Conservation (phyloP, 2,113 vertebrate species). For the Osmerus eperlanus region DNA sequence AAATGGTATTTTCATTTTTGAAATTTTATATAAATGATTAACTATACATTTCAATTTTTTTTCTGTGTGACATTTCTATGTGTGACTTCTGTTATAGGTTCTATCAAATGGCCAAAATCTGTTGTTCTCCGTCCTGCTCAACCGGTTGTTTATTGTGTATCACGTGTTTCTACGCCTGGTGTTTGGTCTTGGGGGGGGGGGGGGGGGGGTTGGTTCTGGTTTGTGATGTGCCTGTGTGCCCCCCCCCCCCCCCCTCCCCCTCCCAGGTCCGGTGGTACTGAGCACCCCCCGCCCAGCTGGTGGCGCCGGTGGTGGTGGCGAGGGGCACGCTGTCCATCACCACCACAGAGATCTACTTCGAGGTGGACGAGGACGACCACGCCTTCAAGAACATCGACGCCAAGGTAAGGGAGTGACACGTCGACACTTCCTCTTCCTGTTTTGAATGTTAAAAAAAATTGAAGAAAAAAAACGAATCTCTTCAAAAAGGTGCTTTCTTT, state of each 20-base stretch:
- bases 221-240: not conserved
- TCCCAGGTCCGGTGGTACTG: conserved; percentile 93
- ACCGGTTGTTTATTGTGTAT: not conserved
- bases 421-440: not conserved
- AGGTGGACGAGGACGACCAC: conserved; percentile 94
- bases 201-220: no score
- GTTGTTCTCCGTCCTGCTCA: no score
- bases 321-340: conserved; percentile 97
- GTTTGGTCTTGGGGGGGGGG: not conserved
- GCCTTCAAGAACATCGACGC: conserved; percentile 90
- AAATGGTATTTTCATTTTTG: no score
- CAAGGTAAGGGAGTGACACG: conserved; percentile 76
- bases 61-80: no score
- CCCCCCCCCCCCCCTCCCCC: not conserved
- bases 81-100: no score
- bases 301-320: conserved; percentile 92
- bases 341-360: conserved; percentile 98
- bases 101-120: no score
- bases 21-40: no score
- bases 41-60: no score
- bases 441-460: no score
- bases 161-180: not conserved
- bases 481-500: no score
- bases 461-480: no score
- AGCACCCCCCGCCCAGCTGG: conserved; percentile 95